Evolutionary conservation across 2,888 invertebrate genomes (phyloP), one percentile per base, ranked within the genome.

Genomic region (Dryobotodes eremita): DNA sequence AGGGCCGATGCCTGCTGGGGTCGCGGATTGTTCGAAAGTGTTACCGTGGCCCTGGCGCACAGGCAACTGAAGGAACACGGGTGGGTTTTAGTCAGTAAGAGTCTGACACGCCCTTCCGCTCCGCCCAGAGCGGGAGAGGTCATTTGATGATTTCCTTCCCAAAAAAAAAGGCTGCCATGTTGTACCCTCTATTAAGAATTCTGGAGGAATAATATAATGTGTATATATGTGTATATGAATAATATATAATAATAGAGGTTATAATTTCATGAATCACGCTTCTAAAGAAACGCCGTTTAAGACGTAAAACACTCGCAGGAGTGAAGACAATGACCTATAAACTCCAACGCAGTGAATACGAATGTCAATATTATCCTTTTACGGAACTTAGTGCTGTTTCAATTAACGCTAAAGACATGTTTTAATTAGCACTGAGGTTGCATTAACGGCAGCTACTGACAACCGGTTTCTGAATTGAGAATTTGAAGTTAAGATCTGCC

Each of bases 401-500:
- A 77, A 77, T 76, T 71, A 71, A 64, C 77, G 62, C 69, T 26
- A 31, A n/a, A n/a, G n/a, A 65, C 42, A 70, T 77, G 50, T 71
- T 57, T 71, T 15, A 50, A 79, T 79, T 79, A 78, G n/a, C 79
- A 71, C 71, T 17, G 23, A 50, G 17, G 50, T 15, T n/a, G 6
- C n/a, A 8, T 17, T 46, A 31, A 46, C n/a, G 36, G 50, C 36
- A 42, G 10, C 36, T 62, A 53, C 20, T 68, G 23, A 31, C 20
- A 31, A 4, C 26, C 13, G 20, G 20, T 46, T 42, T 42, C 42
- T 15, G n/a, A 42, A 42, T 36, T n/a, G 23, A 42, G 42, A 42
- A 42, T 42, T 42, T 65, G 15, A 65, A 42, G 15, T 8, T 10
- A 36, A 31, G 31, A 62, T 20, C 42, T 65, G 10, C 15, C n/a